Percentiles rank a stretch among this genome's conserved stretches.
phyloP scores from a whole-genome alignment of 2,888 invertebrate species.

The Craniophora ligustri region DNA sequence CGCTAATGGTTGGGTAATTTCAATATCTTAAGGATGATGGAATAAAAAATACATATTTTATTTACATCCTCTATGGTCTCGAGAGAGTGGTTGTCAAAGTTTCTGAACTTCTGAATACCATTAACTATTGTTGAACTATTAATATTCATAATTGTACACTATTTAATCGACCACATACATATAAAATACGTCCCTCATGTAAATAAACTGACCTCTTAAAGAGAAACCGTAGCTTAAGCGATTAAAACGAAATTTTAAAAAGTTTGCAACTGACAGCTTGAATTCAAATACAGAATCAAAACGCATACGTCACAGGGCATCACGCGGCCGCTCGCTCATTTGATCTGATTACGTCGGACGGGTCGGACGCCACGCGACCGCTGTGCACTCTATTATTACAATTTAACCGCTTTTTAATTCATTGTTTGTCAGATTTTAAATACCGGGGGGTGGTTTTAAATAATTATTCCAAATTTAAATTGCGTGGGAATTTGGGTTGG shows the following conservation, averaged over 20 bases:
- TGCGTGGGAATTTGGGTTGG: slow-evolving; percentile 46
- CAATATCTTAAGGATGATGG: no score
- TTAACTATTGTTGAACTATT: no score
- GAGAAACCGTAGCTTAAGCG: no score
- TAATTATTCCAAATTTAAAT: slow-evolving; percentile 41
- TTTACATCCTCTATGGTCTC: no score
- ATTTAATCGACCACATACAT: no score
- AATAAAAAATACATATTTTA: no score
- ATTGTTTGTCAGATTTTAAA: slow-evolving; percentile 72
- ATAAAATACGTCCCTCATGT: no score
- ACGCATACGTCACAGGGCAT: slow-evolving; percentile 46
- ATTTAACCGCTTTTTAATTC: slow-evolving; percentile 64
- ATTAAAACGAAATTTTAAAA: slow-evolving; percentile 9
- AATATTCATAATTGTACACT: no score
- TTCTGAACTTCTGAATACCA: no score
- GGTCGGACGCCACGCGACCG: slow-evolving; percentile 43
- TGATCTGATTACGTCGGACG: slow-evolving; percentile 50
- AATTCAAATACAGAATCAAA: slow-evolving; percentile 49
- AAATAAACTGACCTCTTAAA: no score
- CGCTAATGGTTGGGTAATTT: no score
- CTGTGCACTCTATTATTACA: slow-evolving; percentile 52
- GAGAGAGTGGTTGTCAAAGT: no score
- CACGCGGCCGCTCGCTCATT: slow-evolving; percentile 35
- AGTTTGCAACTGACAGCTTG: slow-evolving; percentile 48
- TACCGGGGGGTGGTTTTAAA: slow-evolving; percentile 50